A percentile compares a stretch with the other conserved stretches of the same genome.
These are phyloP conservation scores for Bombyx mori DNA, from an alignment of 1,140 invertebrate genomes.

Conservation along the genomic window ASM3026992v2 NC_085125.1:10825001-10825500, in stretches of 20 bases:
- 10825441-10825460: slow-evolving; percentile 24
- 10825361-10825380: slow-evolving; percentile 48
- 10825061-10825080: slow-evolving; percentile 59
- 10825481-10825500: slow-evolving; percentile 53
- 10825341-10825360: slow-evolving; percentile 29
- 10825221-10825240: slow-evolving; percentile 48
- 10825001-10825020: background rate
- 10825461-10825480: slow-evolving; percentile 44
- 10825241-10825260: slow-evolving; percentile 49
- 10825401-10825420: slow-evolving; percentile 7
- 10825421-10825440: slow-evolving; percentile 28
- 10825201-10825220: slow-evolving; percentile 28
- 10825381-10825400: slow-evolving; percentile 47
- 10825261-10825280: slow-evolving; percentile 35
- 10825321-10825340: slow-evolving; percentile 10
- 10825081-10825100: slow-evolving; percentile 68
- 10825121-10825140: slow-evolving; percentile 68
- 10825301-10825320: slow-evolving; percentile 20
- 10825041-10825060: slow-evolving; percentile 63
- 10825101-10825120: slow-evolving; percentile 58
- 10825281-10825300: slow-evolving; percentile 30
- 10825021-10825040: slow-evolving; percentile 13
- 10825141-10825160: slow-evolving; percentile 40
- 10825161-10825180: slow-evolving; percentile 60
- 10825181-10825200: slow-evolving; percentile 54